Evolutionary conservation across 2,888 invertebrate species (phyloP), one percentile per base, ranked within the genome.

Genomic region (Drosophila merina): DNA sequence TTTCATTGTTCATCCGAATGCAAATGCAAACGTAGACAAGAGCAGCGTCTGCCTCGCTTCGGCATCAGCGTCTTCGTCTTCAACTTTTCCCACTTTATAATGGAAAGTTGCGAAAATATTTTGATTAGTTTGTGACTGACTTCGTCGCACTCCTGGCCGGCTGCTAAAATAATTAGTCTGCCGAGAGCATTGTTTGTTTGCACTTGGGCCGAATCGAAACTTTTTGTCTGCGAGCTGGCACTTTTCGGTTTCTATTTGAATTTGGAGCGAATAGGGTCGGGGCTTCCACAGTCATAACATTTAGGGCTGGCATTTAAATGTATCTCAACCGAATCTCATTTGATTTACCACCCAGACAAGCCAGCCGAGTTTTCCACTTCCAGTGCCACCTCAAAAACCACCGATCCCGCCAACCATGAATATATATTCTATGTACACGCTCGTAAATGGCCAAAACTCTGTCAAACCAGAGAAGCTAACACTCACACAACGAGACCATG

Each of bases 81-180:
- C 88, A 83, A 88, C 88, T 86, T 83, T 86, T 83, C 88, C 83
- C 88, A 88, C 86, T 83, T 83, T 84, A 88, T 83, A 83, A 88
- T 88, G 85, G 86, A 88, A 84, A 84, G 85, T 86, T 84, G 88
- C 85, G 81, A 88, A 88, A 84, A 84, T 86, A 84, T 84, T 84
- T 84, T 84, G 84, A 84, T 84, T 84, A 84, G 84, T 84, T 84
- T 84, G 84, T 74, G 78, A 71, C 73, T 73, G 76, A 71, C 73
- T 73, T 71, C 67, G 54, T 58, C 57, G 52, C 64, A 42, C 52
- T 40, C 26, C 67, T 48, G 60, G 25, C 26, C 20, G 26, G 45
- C 14, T 70, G 86, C 86, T 84, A 84, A 84, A 88, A 84, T 84
- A 84, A 84, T 84, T 84, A 84, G 84, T 84, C 84, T 84, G 76